phyloP scores from a whole-genome alignment of 1,140 invertebrate genomes.

The Drosophila orena region DNA sequence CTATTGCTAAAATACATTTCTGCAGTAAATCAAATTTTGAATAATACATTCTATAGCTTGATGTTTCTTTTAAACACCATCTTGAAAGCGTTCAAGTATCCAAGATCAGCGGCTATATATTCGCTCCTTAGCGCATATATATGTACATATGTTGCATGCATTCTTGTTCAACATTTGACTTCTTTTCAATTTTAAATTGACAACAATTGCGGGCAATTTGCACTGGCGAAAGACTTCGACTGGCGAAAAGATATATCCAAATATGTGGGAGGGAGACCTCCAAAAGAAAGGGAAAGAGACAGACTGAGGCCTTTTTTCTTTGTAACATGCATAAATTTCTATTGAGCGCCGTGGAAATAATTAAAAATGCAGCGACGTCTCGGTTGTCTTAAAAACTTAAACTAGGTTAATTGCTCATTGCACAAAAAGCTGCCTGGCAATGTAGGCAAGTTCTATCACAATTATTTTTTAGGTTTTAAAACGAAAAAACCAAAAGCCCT shows the following conservation, averaged over 20 bases:
- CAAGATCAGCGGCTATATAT: conserved; percentile 32
- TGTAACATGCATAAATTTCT: conserved; percentile 52
- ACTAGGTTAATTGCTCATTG: conserved; percentile 47
- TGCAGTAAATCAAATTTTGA: no score
- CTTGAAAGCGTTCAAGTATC: conserved; percentile 2
- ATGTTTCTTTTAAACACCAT: no score
- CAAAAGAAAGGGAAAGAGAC: conserved; percentile 3
- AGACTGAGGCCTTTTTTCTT: conserved; percentile 16
- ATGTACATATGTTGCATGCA: conserved; percentile 34
- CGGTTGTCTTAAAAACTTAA: conserved; percentile 13
- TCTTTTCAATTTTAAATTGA: conserved; percentile 83
- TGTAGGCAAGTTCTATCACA: background rate
- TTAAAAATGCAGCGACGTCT: conserved; percentile 54
- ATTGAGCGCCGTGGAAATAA: conserved; percentile 59
- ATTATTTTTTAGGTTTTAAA: no score
- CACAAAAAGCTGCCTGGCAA: conserved; percentile 2
- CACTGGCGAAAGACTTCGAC: conserved; percentile 29
- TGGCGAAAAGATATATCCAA: conserved; percentile 25
- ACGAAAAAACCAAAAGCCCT: no score
- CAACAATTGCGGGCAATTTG: conserved; percentile 77
- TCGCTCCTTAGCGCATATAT: conserved; percentile 3
- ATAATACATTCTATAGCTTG: no score
- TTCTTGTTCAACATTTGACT: conserved; percentile 72
- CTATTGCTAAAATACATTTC: no score
- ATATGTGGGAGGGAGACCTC: conserved; percentile 13